Percentiles rank a stretch among this genome's conserved stretches.
These are phyloP conservation scores for Madoqua kirkii DNA, from an alignment of 2,113 vertebrate species.

Conservation along the genomic window DNA sequence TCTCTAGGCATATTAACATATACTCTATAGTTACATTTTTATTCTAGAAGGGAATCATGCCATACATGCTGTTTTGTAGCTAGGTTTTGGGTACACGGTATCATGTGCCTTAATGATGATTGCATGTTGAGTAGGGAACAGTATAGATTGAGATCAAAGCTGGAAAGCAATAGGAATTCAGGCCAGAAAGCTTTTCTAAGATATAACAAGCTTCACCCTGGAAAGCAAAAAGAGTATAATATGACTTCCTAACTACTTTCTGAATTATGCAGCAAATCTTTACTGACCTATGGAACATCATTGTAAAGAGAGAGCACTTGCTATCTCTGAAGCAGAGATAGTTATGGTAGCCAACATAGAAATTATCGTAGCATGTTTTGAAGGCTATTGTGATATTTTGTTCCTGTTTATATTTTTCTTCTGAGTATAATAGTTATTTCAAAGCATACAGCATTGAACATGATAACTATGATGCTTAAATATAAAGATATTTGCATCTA, in stretches of 20 bases:
- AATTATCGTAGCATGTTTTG: neutral
- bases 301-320: slow-evolving; percentile 23
- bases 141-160: slow-evolving; percentile 8
- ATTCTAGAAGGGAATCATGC: neutral
- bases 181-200: neutral
- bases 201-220: neutral
- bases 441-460: slow-evolving; percentile 28
- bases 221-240: neutral
- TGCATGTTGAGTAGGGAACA: slow-evolving; percentile 6
- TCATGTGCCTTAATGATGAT: slow-evolving; percentile 15
- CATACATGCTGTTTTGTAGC: neutral
- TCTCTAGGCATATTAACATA: neutral
- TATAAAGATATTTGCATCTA: slow-evolving; percentile 36
- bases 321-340: neutral
- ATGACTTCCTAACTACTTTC: neutral
- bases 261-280: slow-evolving; percentile 15
- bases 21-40: neutral
- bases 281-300: slow-evolving; percentile 7
- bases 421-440: slow-evolving; percentile 32
- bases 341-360: slow-evolving; percentile 17
- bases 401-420: slow-evolving; percentile 34
- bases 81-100: neutral
- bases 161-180: slow-evolving; percentile 12
- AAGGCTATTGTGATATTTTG: slow-evolving; percentile 9
- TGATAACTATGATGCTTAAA: slow-evolving; percentile 11